A percentile compares a stretch with the other conserved stretches of the same genome.
Evolutionary conservation across 2,797 vertebrate genomes (phyloP).

Genomic region (Trichosurus vulpecula): DNA sequence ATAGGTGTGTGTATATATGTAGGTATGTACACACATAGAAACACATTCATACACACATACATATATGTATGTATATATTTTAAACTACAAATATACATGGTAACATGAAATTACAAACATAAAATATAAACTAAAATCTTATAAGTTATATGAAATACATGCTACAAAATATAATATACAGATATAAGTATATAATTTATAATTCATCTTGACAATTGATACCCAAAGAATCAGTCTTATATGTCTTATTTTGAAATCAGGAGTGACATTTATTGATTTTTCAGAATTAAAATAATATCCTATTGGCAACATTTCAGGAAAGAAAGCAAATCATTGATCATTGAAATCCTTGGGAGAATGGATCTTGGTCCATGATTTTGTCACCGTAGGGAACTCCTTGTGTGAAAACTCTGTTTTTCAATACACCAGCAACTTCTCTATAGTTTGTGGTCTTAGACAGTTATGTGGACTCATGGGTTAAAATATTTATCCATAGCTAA

Average conservation of each 20-base stretch:
- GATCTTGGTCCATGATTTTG: background rate
- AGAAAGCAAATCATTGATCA: background rate
- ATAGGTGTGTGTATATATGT: background rate
- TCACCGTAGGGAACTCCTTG: background rate
- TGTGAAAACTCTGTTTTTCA: background rate
- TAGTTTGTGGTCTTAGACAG: background rate
- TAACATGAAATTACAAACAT: background rate
- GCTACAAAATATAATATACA: background rate
- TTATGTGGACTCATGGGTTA: background rate
- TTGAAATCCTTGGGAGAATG: background rate
- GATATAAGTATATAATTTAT: background rate
- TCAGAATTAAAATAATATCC: background rate
- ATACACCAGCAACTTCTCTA: background rate
- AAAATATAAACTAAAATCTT: background rate
- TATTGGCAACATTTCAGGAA: no score
- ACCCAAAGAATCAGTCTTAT: background rate
- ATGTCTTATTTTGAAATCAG: background rate
- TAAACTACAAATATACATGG: no score
- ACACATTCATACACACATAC: no score
- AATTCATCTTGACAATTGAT: background rate
- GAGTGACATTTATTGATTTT: no score
- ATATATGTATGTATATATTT: no score
- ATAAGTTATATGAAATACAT: background rate
- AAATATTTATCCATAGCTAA: background rate
- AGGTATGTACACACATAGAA: background rate